Conservation (phyloP, 2,797 vertebrate genomes). For the Onychomys leucogaster region DNA sequence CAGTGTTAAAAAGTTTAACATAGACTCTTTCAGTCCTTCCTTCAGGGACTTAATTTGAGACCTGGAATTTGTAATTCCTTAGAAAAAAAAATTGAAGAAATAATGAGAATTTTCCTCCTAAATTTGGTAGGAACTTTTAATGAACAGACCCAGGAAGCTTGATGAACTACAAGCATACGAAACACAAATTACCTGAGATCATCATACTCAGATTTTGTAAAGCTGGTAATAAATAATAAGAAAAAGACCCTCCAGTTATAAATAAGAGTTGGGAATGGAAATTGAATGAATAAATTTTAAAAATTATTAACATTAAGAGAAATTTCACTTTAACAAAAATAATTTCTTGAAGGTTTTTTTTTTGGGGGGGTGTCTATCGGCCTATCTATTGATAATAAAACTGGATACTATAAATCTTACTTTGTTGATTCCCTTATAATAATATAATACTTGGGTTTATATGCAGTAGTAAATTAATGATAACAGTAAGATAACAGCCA, state of each 20-base stretch:
- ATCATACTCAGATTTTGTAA: constrained; percentile 6
- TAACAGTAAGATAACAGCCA: neutral
- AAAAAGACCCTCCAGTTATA: neutral
- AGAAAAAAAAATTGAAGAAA: neutral
- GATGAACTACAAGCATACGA: too few species aligned
- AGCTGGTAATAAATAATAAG: neutral
- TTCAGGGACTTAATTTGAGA: neutral
- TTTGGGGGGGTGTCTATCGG: neutral
- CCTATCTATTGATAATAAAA: neutral
- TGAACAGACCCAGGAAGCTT: neutral
- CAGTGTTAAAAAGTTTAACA: neutral
- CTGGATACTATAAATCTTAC: neutral
- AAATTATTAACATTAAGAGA: neutral
- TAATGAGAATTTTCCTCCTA: neutral
- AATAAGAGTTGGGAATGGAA: neutral
- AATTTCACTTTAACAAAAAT: neutral
- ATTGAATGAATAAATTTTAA: neutral
- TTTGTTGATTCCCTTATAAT: neutral
- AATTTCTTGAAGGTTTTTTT: neutral
- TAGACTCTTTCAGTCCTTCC: too few species aligned
- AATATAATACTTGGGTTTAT: neutral
- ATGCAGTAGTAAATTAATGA: neutral
- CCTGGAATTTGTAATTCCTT: neutral
- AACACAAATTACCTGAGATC: neutral
- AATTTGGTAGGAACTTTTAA: neutral